Evolutionary conservation across 1,140 invertebrate genomes (phyloP).

Genomic region (Diachasma alloeum): DNA sequence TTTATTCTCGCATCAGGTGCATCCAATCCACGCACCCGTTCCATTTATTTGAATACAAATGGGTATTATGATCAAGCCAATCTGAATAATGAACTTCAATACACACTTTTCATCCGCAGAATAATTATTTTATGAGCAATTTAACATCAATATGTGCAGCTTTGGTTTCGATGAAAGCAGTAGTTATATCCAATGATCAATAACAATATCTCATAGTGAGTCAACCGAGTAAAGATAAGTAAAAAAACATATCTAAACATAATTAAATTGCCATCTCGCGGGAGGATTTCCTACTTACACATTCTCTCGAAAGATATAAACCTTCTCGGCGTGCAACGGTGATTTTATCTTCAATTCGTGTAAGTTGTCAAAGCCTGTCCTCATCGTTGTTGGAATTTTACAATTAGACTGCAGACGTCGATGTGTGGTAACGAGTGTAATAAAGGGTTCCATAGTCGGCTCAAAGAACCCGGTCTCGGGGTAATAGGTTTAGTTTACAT

Average conservation of each 20-base stretch:
- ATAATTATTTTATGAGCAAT: too few species aligned
- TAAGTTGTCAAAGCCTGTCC: conserved; percentile 18
- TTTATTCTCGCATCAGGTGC: too few species aligned
- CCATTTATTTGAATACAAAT: conserved; percentile 33
- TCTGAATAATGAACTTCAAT: conserved; percentile 47
- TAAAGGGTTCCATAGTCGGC: conserved; percentile 22
- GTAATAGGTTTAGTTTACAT: background rate
- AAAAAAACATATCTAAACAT: background rate
- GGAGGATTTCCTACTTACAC: too few species aligned
- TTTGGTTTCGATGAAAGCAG: too few species aligned
- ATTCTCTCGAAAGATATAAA: background rate
- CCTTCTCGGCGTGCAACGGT: background rate
- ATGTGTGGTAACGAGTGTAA: conserved; percentile 15
- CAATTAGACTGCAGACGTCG: background rate
- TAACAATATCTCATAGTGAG: too few species aligned
- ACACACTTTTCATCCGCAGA: too few species aligned
- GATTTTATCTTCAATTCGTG: conserved; percentile 20
- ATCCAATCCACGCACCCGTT: background rate
- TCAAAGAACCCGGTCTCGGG: conserved; percentile 21
- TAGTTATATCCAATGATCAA: too few species aligned
- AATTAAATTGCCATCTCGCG: background rate
- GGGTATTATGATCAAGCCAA: conserved; percentile 48
- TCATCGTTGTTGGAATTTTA: background rate
- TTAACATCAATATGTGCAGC: too few species aligned
- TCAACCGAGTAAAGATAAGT: too few species aligned